Evolutionary conservation across 2,797 vertebrate species (phyloP).

Genomic region (Numenius phaeopus): DNA sequence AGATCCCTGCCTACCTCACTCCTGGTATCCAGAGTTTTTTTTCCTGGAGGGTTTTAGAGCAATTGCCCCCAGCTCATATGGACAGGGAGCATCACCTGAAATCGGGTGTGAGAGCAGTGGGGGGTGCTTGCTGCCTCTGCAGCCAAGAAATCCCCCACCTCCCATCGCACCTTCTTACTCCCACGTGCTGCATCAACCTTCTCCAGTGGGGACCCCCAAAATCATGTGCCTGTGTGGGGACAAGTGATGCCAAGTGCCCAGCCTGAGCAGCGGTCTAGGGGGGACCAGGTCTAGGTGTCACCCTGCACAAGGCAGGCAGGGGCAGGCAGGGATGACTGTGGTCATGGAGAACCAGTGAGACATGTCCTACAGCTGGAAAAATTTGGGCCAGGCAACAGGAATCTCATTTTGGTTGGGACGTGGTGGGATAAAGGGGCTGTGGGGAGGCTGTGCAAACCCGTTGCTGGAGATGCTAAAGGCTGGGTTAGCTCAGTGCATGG

Average conservation of each 20-base stretch:
- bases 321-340: background rate
- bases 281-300: background rate
- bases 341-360: background rate
- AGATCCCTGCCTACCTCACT: background rate
- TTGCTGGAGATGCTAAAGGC: background rate
- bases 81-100: background rate
- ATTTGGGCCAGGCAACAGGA: background rate
- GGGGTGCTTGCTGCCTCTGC: background rate
- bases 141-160: background rate
- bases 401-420: fast-evolving
- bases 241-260: background rate
- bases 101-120: fast-evolving
- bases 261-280: background rate
- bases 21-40: background rate
- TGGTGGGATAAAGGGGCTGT: background rate
- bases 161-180: background rate
- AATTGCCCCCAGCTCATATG: fast-evolving
- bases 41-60: background rate
- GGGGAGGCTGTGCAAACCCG: background rate
- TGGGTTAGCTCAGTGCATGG: background rate
- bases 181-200: fast-evolving
- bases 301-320: background rate
- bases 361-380: background rate
- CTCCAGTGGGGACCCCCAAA: background rate
- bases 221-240: background rate